Evolutionary conservation across 2,797 vertebrate genomes (phyloP).

Genomic region (Cynodonichthys magdalenae): DNA sequence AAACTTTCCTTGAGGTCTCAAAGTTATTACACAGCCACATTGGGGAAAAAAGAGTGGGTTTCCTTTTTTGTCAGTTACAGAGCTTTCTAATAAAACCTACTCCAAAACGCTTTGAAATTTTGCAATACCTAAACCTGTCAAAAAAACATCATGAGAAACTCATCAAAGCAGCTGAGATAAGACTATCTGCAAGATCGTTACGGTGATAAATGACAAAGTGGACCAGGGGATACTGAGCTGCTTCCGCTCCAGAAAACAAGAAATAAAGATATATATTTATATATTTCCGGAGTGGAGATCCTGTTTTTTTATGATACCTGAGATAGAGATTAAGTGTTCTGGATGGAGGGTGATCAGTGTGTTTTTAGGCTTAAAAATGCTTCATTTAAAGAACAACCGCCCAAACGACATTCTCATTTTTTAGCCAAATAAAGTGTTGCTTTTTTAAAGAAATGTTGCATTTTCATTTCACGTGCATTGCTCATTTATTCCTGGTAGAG

Average conservation of each 20-base stretch:
- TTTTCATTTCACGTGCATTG: neutral
- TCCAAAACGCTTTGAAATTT: slow-evolving; percentile 9
- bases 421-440: neutral
- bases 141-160: slow-evolving; percentile 19
- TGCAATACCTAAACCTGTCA: slow-evolving; percentile 49
- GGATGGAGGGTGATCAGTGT: neutral
- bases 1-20: slow-evolving; percentile 45
- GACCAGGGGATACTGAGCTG: slow-evolving; percentile 17
- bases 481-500: neutral
- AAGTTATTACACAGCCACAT: slow-evolving; percentile 20
- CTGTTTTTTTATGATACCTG: slow-evolving; percentile 69
- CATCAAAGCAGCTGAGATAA: slow-evolving; percentile 51
- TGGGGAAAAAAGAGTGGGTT: slow-evolving; percentile 27
- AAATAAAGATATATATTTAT: neutral
- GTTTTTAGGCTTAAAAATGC: no score
- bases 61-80: slow-evolving; percentile 14
- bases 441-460: neutral
- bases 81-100: neutral
- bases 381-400: neutral
- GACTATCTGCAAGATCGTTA: slow-evolving; percentile 38
- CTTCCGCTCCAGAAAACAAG: slow-evolving; percentile 59
- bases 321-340: slow-evolving; percentile 25
- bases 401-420: neutral
- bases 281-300: slow-evolving; percentile 43
- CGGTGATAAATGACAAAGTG: slow-evolving; percentile 38